Percentiles rank a stretch among this genome's conserved stretches.
These are phyloP conservation scores for Sebastes wilsoni DNA, from an alignment of 2,797 vertebrate genomes.

Conservation along the genomic window DNA sequence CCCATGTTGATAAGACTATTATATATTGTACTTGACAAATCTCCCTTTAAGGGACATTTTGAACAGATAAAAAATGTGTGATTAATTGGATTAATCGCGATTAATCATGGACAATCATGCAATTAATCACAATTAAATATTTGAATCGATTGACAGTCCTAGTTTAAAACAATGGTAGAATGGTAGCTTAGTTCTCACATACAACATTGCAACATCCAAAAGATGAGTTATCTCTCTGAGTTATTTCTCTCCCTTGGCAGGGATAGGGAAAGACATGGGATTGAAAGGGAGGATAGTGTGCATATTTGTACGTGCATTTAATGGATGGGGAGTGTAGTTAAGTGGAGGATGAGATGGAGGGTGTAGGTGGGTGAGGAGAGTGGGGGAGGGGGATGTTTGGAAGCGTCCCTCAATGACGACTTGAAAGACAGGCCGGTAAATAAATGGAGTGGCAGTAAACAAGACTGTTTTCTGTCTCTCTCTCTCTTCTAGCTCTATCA, in stretches of 20 bases:
- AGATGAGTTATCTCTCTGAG: not conserved
- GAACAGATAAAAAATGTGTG: no score
- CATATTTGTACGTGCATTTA: not conserved
- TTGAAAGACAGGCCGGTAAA: not conserved
- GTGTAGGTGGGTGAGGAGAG: not conserved
- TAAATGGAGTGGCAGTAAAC: not conserved
- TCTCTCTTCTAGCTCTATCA: not conserved
- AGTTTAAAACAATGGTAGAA: not conserved
- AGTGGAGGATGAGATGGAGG: not conserved
- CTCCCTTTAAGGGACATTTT: no score
- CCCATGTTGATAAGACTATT: no score
- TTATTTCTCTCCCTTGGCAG: not conserved
- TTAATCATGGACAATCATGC: no score
- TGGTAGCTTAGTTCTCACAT: not conserved
- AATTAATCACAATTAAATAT: no score
- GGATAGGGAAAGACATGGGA: accelerated
- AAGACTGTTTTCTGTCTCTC: not conserved
- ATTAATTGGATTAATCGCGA: no score
- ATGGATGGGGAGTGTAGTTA: not conserved
- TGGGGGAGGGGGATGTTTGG: not conserved
- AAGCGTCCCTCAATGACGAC: not conserved
- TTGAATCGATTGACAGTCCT: no score
- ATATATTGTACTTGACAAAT: no score
- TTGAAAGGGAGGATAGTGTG: not conserved
- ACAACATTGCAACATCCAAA: not conserved